Evolutionary conservation across 2,888 invertebrate species (phyloP).

Genomic region (Pseudeuparius sepicola): DNA sequence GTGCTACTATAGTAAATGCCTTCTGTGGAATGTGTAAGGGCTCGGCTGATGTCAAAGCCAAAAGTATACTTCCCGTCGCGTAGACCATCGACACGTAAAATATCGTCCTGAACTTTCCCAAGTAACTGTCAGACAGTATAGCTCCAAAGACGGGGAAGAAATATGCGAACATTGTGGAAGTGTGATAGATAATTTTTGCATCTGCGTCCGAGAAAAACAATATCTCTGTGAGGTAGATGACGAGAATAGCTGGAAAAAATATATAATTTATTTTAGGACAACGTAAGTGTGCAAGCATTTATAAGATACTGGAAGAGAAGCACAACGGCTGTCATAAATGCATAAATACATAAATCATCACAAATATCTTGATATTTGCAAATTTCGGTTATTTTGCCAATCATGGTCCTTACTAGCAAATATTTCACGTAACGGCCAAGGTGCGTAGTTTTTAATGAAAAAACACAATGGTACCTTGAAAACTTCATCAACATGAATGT

Average conservation of each 20-base stretch:
- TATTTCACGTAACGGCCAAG: no score
- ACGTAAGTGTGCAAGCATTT: no score
- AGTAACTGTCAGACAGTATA: constrained; percentile 83
- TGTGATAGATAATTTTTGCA: constrained; percentile 81
- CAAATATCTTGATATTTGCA: background rate
- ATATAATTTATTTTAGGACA: no score
- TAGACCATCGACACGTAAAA: constrained; percentile 83
- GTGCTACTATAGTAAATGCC: constrained; percentile 45
- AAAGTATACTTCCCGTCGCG: constrained; percentile 67
- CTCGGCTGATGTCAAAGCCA: constrained; percentile 61
- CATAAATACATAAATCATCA: no score
- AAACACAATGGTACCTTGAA: no score
- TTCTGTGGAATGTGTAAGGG: constrained; percentile 47
- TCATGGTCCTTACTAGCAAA: no score
- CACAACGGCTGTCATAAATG: background rate
- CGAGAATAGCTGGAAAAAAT: constrained; percentile 74
- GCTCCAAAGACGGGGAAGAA: constrained; percentile 86
- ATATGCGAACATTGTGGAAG: constrained; percentile 82
- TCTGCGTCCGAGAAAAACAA: constrained; percentile 60
- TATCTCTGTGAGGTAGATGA: constrained; percentile 75
- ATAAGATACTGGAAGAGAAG: background rate
- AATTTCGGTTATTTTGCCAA: background rate
- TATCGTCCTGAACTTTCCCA: constrained; percentile 88
- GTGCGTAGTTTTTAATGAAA: no score
- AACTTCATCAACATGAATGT: no score